A percentile compares a stretch with the other conserved stretches of the same genome.
phyloP scores from a whole-genome alignment of 2,888 invertebrate genomes.

The Cephus spinipes region DNA sequence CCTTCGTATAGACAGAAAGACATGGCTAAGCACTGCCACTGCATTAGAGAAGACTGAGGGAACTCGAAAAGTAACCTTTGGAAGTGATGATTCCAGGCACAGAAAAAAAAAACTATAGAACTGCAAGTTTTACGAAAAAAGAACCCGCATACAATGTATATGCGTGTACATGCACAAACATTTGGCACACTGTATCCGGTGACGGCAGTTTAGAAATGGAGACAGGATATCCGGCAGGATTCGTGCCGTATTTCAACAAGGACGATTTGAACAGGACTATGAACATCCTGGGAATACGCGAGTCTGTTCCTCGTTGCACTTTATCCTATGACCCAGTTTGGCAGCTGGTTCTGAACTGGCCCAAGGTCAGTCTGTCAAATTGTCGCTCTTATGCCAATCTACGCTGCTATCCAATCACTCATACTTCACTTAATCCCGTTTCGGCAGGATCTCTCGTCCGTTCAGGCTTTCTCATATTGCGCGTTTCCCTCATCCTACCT shows the following conservation, averaged over 20 bases:
- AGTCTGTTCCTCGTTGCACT: slow-evolving; percentile 1
- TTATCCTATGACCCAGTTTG: slow-evolving; percentile 28
- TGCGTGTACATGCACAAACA: background rate
- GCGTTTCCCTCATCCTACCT: background rate
- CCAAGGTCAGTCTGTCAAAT: slow-evolving; percentile 55
- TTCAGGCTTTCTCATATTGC: background rate
- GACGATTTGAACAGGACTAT: background rate
- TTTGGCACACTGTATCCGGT: background rate
- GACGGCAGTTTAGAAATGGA: background rate
- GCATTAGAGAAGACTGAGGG: background rate
- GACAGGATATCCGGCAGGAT: background rate
- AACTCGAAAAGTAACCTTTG: slow-evolving; percentile 4
- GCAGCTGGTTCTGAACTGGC: slow-evolving; percentile 48
- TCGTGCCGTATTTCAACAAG: background rate
- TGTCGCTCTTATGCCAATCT: slow-evolving; percentile 15
- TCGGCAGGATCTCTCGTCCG: background rate
- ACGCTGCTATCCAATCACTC: slow-evolving; percentile 6
- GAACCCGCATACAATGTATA: background rate
- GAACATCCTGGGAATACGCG: background rate
- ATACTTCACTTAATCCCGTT: background rate
- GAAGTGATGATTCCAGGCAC: slow-evolving; percentile 12
- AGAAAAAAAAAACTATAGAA: background rate
- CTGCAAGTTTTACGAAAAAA: background rate
- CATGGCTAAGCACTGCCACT: background rate
- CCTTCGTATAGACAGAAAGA: background rate